Conservation (phyloP, 2,113 vertebrate species). For the Alectura lathami region DNA sequence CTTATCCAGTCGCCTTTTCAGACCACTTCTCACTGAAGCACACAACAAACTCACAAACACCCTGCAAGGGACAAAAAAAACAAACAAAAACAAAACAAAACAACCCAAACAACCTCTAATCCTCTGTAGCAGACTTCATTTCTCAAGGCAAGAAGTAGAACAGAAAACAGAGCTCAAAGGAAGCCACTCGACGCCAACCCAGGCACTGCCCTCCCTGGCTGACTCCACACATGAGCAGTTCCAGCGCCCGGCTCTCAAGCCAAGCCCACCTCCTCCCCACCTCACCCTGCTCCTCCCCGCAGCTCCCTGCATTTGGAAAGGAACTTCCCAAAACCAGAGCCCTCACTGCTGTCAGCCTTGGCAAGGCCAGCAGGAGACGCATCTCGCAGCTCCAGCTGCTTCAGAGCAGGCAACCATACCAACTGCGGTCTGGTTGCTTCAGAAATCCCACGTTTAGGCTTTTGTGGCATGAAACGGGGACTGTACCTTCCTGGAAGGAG, state of each 20-base stretch:
- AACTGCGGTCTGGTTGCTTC: neutral
- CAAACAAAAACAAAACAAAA: too few relatives aligned
- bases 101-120: neutral
- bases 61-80: neutral
- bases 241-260: neutral
- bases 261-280: neutral
- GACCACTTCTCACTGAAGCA: neutral
- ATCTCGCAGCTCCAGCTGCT: neutral
- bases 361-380: neutral
- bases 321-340: neutral
- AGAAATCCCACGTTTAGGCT: neutral
- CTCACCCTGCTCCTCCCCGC: too few relatives aligned
- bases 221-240: rapidly evolving
- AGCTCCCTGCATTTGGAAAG: too few relatives aligned
- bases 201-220: neutral
- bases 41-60: neutral
- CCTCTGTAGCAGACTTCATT: rapidly evolving
- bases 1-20: neutral
- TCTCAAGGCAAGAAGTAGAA: neutral
- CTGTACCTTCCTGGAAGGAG: neutral
- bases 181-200: neutral
- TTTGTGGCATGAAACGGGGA: neutral
- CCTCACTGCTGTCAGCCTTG: neutral
- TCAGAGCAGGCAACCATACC: neutral
- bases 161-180: neutral